A percentile compares a stretch with the other conserved stretches of the same genome.
Conservation (phyloP, 2,888 invertebrate species). For the Lucinisca nassula region DNA sequence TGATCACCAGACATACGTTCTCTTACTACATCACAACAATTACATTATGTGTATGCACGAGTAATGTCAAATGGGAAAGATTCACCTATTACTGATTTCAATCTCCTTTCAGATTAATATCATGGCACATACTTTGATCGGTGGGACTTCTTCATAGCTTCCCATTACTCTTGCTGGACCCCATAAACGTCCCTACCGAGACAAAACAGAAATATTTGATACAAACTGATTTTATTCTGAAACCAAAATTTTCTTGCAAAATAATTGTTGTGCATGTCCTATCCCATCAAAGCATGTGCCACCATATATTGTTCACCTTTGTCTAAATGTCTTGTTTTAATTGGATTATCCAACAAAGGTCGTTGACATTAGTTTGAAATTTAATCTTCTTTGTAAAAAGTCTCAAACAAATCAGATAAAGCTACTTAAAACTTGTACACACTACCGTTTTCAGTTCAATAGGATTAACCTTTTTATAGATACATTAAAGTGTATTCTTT, state of each 20-base stretch:
- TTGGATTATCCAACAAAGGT: neutral
- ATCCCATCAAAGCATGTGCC: conserved; percentile 6
- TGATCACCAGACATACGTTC: too few relatives aligned
- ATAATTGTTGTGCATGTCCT: neutral
- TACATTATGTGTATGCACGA: too few relatives aligned
- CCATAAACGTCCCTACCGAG: neutral
- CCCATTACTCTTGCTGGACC: conserved; percentile 6
- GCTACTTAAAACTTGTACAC: too few relatives aligned
- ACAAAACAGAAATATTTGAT: neutral
- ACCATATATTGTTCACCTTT: neutral
- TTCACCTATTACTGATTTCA: neutral
- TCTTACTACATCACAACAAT: too few relatives aligned
- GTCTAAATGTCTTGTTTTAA: neutral
- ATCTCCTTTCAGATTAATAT: neutral
- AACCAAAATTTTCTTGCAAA: neutral
- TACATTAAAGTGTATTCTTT: too few relatives aligned
- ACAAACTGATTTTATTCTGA: neutral
- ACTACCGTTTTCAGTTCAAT: too few relatives aligned
- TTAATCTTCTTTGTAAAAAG: neutral
- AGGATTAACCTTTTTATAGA: too few relatives aligned
- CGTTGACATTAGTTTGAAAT: neutral
- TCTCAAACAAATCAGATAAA: too few relatives aligned
- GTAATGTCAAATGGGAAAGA: neutral
- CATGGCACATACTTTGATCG: conserved; percentile 4
- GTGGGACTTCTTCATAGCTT: neutral